phyloP scores from a whole-genome alignment of 2,888 invertebrate species.

The Phrixothrix hirtus region DNA sequence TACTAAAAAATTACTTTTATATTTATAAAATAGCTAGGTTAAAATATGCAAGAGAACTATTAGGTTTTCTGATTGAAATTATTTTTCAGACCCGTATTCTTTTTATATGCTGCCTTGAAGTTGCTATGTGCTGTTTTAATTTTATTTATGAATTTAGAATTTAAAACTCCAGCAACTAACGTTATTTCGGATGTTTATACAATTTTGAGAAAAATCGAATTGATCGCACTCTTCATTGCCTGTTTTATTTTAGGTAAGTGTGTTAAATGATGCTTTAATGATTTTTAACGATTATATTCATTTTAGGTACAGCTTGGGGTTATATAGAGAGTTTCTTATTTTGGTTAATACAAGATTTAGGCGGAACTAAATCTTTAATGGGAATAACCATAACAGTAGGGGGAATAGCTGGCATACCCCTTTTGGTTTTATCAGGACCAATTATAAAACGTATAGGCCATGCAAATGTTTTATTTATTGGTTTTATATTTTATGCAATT shows the following conservation, averaged over 20 bases:
- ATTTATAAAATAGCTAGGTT: too few relatives aligned
- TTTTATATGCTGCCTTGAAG: conserved; percentile 72
- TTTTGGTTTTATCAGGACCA: conserved; percentile 76
- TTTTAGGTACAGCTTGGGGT: conserved; percentile 77
- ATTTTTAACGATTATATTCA: too few relatives aligned
- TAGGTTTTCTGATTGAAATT: not conserved
- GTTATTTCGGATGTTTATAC: conserved; percentile 69
- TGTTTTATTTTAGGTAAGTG: conserved; percentile 71
- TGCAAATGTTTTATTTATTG: conserved; percentile 76
- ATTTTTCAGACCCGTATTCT: conserved; percentile 83
- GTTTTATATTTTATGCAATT: conserved; percentile 76
- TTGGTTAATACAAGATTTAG: conserved; percentile 78
- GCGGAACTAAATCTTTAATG: conserved; percentile 75
- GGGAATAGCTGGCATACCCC: conserved; percentile 74
- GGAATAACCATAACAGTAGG: conserved; percentile 80
- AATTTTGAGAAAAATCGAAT: conserved; percentile 70
- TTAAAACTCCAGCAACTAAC: conserved; percentile 73
- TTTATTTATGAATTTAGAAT: conserved; percentile 73
- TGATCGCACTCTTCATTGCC: conserved; percentile 71
- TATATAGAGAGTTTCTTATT: conserved; percentile 82
- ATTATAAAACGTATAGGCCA: conserved; percentile 74
- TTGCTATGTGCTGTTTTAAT: conserved; percentile 68
- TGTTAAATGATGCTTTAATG: not conserved
- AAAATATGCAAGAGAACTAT: too few relatives aligned
- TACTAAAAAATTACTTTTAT: too few relatives aligned